Percentiles rank a stretch among this genome's conserved stretches.
These are phyloP conservation scores for Crypturellus tataupa DNA, from an alignment of 2,797 vertebrate genomes.

Conservation along the genomic window DNA sequence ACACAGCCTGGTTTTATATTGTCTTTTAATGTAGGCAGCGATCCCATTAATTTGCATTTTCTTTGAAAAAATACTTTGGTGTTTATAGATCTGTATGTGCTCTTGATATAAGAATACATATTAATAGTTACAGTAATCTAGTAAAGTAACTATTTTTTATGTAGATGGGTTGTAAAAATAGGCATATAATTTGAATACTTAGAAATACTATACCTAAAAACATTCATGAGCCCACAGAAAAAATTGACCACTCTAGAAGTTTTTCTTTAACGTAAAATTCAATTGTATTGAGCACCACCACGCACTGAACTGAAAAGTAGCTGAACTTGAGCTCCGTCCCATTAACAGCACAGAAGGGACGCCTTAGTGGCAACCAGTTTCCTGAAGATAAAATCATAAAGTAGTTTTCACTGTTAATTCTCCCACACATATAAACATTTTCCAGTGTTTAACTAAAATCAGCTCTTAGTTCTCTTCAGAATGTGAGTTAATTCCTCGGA, in stretches of 20 bases:
- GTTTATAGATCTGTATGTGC: background rate
- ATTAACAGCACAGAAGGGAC: background rate
- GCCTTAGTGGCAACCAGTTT: background rate
- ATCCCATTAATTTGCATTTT: background rate
- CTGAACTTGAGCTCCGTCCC: background rate
- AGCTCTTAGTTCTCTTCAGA: conserved; percentile 47
- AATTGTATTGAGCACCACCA: background rate
- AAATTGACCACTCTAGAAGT: background rate
- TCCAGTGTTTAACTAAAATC: conserved; percentile 22
- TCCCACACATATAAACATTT: background rate
- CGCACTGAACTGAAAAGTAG: background rate
- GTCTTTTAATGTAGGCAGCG: rapidly evolving
- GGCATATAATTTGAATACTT: background rate
- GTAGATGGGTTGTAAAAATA: background rate
- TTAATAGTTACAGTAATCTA: background rate
- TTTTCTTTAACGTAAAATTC: background rate
- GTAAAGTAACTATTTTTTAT: background rate
- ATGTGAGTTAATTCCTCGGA: conserved; percentile 53
- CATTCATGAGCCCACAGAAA: background rate
- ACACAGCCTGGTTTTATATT: background rate
- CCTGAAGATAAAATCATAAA: conserved; percentile 24
- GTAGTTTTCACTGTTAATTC: conserved; percentile 1
- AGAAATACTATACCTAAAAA: background rate
- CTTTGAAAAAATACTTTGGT: background rate
- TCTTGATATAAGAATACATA: background rate